These are phyloP conservation scores for Mya arenaria DNA, from an alignment of 1,140 invertebrate genomes.

Conservation along the genomic window DNA sequence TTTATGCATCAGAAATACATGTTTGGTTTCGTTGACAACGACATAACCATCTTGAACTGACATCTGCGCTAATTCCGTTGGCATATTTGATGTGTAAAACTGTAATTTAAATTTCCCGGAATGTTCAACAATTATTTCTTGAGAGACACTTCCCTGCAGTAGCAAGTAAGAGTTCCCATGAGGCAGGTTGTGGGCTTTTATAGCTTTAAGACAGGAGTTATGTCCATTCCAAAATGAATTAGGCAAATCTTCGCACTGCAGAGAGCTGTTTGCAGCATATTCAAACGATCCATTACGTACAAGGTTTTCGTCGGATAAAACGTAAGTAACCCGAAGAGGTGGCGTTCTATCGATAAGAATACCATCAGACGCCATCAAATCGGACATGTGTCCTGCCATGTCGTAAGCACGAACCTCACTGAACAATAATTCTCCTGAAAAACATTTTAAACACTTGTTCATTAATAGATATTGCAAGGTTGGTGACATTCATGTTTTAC, in stretches of 20 bases:
- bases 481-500: neutral
- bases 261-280: slow-evolving; percentile 16
- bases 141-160: slow-evolving; percentile 45
- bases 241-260: slow-evolving; percentile 6
- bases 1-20: slow-evolving; percentile 60
- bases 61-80: slow-evolving; percentile 14
- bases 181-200: slow-evolving; percentile 18
- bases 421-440: neutral
- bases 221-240: slow-evolving; percentile 1
- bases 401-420: slow-evolving; percentile 54
- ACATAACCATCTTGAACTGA: slow-evolving; percentile 58
- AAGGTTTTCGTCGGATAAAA: slow-evolving; percentile 56
- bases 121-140: slow-evolving; percentile 18
- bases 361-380: slow-evolving; percentile 65
- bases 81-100: slow-evolving; percentile 56
- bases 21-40: slow-evolving; percentile 37
- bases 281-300: slow-evolving; percentile 68
- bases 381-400: slow-evolving; percentile 60
- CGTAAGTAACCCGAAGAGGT: slow-evolving; percentile 39
- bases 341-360: slow-evolving; percentile 63
- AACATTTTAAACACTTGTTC: neutral
- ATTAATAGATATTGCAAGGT: neutral
- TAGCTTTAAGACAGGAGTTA: slow-evolving; percentile 32
- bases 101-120: slow-evolving; percentile 40
- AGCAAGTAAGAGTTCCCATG: slow-evolving; percentile 45